Conservation (phyloP, 2,113 vertebrate species). For the Ginglymostoma cirratum region DNA sequence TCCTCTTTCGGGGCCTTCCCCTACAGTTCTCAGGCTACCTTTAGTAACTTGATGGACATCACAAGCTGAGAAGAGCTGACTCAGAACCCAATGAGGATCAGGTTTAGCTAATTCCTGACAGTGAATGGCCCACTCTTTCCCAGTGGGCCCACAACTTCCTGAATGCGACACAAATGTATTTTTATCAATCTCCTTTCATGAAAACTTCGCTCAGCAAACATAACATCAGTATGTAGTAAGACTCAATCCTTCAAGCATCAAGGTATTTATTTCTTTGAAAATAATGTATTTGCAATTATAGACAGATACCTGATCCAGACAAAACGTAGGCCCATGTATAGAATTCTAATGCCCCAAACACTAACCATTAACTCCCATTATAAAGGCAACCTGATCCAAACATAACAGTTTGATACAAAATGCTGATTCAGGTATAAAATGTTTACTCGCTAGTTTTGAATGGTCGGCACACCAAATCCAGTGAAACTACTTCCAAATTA, state of each 20-base stretch:
- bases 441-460: not conserved
- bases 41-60: not conserved
- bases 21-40: not conserved
- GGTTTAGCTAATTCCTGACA: not conserved
- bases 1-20: not conserved
- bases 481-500: not conserved
- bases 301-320: not conserved
- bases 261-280: not conserved
- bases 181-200: not conserved
- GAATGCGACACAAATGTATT: not conserved
- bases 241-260: not conserved
- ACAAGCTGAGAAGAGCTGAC: not conserved
- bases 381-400: slow-evolving; percentile 1
- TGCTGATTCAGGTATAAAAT: slow-evolving; percentile 1
- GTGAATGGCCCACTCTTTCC: not conserved
- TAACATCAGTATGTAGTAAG: not conserved
- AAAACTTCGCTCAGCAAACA: not conserved
- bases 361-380: not conserved
- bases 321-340: not conserved
- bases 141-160: not conserved
- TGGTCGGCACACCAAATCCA: not conserved
- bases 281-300: not conserved
- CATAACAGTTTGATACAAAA: slow-evolving; percentile 20
- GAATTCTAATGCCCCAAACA: not conserved
- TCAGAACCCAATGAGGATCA: not conserved